phyloP scores from a whole-genome alignment of 2,888 invertebrate species.

The Drosophila testacea region DNA sequence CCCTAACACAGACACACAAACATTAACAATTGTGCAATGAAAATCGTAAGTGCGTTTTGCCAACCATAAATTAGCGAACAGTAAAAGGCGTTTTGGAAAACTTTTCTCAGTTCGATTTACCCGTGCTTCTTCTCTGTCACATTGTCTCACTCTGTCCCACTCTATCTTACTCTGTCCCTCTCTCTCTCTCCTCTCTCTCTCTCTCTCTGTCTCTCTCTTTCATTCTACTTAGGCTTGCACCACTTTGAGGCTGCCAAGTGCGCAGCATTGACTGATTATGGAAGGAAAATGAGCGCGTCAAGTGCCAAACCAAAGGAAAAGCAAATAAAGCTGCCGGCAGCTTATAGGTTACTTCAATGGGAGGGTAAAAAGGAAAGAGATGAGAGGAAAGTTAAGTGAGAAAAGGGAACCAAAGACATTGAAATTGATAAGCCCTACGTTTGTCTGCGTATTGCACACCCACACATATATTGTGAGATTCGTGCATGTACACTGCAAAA shows the following conservation, averaged over 20 bases:
- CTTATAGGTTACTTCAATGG: neutral
- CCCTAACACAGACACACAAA: neutral
- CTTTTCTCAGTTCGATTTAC: constrained; percentile 66
- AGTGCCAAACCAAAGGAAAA: constrained; percentile 47
- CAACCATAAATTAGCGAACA: constrained; percentile 68
- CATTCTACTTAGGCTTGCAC: neutral
- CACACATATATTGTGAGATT: constrained; percentile 29
- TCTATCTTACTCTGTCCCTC: neutral
- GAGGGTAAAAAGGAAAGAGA: neutral
- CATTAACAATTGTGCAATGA: constrained; percentile 47
- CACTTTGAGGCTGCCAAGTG: constrained; percentile 1
- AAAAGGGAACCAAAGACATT: constrained; percentile 36
- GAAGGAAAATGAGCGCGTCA: constrained; percentile 64
- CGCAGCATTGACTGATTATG: constrained; percentile 65
- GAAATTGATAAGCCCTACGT: constrained; percentile 70
- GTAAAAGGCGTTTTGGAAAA: constrained; percentile 56
- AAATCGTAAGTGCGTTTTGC: constrained; percentile 47
- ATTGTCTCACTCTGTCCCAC: neutral
- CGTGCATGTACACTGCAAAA: constrained; percentile 7
- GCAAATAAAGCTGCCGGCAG: constrained; percentile 17
- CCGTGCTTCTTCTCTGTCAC: neutral
- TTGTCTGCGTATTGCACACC: constrained; percentile 29
- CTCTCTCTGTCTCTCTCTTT: neutral
- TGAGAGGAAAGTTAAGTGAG: neutral
- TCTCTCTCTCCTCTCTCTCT: neutral